A percentile compares a stretch with the other conserved stretches of the same genome.
Evolutionary conservation across 2,888 invertebrate species (phyloP).

Genomic region (Anthrax anthrax): DNA sequence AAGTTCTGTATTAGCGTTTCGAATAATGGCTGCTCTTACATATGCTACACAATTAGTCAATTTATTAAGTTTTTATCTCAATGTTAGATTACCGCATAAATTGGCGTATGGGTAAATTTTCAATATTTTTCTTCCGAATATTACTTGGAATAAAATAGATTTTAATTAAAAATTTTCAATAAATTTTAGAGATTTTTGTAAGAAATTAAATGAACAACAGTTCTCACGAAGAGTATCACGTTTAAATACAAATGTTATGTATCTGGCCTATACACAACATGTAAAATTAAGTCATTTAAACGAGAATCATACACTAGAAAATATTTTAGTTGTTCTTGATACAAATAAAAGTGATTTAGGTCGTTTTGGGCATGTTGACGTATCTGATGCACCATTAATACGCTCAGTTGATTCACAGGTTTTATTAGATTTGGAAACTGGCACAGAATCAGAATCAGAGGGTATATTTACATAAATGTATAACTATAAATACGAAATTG

Average conservation of each 20-base stretch:
- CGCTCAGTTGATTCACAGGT: slow-evolving; percentile 48
- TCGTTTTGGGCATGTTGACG: slow-evolving; percentile 49
- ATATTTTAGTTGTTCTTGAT: slow-evolving; percentile 55
- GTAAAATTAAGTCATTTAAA: slow-evolving; percentile 48
- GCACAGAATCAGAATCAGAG: slow-evolving; percentile 52
- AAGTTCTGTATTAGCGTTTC: slow-evolving; percentile 53
- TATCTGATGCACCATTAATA: slow-evolving; percentile 29
- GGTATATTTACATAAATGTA: too few relatives aligned
- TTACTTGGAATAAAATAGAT: background rate
- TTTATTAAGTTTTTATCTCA: slow-evolving; percentile 68
- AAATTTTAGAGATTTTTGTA: slow-evolving; percentile 61
- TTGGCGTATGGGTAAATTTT: slow-evolving; percentile 45
- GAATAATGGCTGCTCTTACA: slow-evolving; percentile 66
- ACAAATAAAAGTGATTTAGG: slow-evolving; percentile 53
- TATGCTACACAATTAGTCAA: slow-evolving; percentile 75
- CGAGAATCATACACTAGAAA: slow-evolving; percentile 55
- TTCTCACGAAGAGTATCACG: slow-evolving; percentile 61
- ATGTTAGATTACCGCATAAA: slow-evolving; percentile 65
- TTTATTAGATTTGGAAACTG: slow-evolving; percentile 44
- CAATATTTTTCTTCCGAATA: background rate
- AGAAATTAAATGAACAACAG: slow-evolving; percentile 52
- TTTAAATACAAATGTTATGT: slow-evolving; percentile 65
- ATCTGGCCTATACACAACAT: slow-evolving; percentile 63
- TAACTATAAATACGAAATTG: too few relatives aligned
- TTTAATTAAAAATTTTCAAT: slow-evolving; percentile 10